These are phyloP conservation scores for Sipunculus nudus DNA, from an alignment of 2,888 invertebrate genomes.

Conservation along the genomic window DNA sequence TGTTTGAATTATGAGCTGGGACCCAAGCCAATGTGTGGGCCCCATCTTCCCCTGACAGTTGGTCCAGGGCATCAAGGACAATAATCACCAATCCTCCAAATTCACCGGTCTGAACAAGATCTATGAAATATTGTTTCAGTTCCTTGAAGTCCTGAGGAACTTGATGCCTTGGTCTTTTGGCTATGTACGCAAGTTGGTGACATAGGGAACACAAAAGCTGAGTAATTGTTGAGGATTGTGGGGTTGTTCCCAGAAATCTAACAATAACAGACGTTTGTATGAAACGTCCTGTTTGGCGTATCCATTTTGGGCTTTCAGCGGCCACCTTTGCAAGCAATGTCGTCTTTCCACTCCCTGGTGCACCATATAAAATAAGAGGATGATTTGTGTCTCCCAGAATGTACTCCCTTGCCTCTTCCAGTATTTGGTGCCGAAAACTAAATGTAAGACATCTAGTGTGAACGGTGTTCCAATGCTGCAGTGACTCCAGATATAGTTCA, in stretches of 20 bases:
- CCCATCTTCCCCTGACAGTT: constrained; percentile 21
- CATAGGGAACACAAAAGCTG: constrained; percentile 20
- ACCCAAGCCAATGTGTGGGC: constrained; percentile 30
- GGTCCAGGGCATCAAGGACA: constrained; percentile 30
- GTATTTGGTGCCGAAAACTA: constrained; percentile 44
- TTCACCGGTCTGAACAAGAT: constrained; percentile 26
- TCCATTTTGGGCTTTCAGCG: constrained; percentile 6
- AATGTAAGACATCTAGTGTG: constrained; percentile 38
- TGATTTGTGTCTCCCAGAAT: constrained; percentile 36
- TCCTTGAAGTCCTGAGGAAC: constrained; percentile 23
- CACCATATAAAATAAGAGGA: constrained; percentile 51
- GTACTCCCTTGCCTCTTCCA: constrained; percentile 40
- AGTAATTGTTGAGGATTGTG: constrained; percentile 15
- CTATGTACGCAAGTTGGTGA: constrained; percentile 31
- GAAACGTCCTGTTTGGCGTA: constrained; percentile 5
- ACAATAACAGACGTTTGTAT: constrained; percentile 5
- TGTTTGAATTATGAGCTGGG: constrained; percentile 23
- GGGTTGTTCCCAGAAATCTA: constrained; percentile 27
- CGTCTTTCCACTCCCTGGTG: constrained; percentile 47
- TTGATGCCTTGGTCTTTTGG: constrained; percentile 16
- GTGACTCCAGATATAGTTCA: constrained; percentile 45
- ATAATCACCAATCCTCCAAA: constrained; percentile 30
- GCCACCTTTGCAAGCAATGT: constrained; percentile 30
- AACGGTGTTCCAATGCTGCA: constrained; percentile 46
- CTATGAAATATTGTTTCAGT: constrained; percentile 24